Conservation (phyloP, 2,888 invertebrate genomes). For the Ceramica pisi region DNA sequence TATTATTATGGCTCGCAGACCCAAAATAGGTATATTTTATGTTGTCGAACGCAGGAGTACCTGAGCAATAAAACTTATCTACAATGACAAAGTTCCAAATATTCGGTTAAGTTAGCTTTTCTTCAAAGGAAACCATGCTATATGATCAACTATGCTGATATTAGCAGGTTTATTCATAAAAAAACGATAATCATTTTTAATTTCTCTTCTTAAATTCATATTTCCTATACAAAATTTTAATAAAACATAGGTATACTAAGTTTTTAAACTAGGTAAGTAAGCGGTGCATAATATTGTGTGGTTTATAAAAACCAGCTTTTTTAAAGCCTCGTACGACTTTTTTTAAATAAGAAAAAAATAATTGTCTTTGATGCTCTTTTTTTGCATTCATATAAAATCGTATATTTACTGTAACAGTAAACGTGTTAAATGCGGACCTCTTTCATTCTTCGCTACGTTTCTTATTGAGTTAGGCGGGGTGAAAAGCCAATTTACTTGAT, state of each 20-base stretch:
- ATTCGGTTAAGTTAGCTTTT: neutral
- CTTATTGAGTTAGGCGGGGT: slow-evolving; percentile 63
- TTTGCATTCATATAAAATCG: neutral
- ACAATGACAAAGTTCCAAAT: neutral
- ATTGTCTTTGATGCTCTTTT: neutral
- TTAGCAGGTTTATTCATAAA: neutral
- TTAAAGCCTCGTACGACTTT: neutral
- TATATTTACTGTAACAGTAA: neutral
- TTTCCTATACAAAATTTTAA: no score
- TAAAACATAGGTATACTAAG: no score
- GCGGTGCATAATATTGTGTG: no score
- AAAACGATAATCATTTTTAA: no score
- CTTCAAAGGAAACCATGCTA: neutral
- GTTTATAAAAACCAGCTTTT: no score
- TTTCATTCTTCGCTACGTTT: slow-evolving; percentile 24
- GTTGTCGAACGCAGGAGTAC: neutral
- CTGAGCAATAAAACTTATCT: neutral
- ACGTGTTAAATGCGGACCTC: slow-evolving; percentile 6
- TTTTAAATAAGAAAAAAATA: neutral
- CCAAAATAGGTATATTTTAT: neutral
- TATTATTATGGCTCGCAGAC: no score
- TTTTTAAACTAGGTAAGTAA: no score
- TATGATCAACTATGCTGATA: neutral
- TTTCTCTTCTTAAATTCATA: no score
- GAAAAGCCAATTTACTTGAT: slow-evolving; percentile 68